Evolutionary conservation across 2,888 invertebrate genomes (phyloP).

Genomic region (Hyalella azteca): DNA sequence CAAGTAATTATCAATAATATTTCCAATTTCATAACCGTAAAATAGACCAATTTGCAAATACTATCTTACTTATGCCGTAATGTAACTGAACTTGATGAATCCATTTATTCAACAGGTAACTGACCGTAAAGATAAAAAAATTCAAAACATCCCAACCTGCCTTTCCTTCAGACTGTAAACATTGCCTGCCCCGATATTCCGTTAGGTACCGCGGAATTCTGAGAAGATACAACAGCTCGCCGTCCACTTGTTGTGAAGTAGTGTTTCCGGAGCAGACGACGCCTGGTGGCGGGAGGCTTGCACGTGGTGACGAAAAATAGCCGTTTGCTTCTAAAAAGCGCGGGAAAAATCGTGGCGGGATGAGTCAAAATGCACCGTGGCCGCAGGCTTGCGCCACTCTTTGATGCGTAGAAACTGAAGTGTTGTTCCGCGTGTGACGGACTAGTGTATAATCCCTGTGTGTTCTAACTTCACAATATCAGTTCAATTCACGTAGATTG

Average conservation of each 20-base stretch:
- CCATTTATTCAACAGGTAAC: too few species aligned
- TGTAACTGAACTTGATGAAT: too few species aligned
- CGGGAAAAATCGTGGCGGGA: neutral
- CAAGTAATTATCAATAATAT: too few species aligned
- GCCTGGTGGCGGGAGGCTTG: neutral
- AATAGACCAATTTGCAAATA: too few species aligned
- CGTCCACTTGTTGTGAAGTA: neutral
- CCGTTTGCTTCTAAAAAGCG: neutral
- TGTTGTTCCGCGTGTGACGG: neutral
- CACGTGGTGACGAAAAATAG: neutral
- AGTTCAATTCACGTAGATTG: too few species aligned
- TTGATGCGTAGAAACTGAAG: neutral
- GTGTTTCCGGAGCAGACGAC: neutral
- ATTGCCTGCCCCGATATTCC: neutral
- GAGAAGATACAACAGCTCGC: neutral
- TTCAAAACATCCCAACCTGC: too few species aligned
- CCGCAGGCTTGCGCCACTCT: slow-evolving; percentile 2
- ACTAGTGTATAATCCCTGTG: too few species aligned
- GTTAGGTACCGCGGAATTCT: neutral
- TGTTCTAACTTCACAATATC: too few species aligned
- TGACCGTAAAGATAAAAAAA: too few species aligned
- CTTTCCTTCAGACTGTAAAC: too few species aligned
- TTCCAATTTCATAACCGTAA: too few species aligned
- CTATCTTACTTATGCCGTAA: too few species aligned
- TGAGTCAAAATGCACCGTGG: neutral